Base-by-base conservation (phyloP, 2,797 vertebrate genomes). In the Cyprinella venusta region DNA sequence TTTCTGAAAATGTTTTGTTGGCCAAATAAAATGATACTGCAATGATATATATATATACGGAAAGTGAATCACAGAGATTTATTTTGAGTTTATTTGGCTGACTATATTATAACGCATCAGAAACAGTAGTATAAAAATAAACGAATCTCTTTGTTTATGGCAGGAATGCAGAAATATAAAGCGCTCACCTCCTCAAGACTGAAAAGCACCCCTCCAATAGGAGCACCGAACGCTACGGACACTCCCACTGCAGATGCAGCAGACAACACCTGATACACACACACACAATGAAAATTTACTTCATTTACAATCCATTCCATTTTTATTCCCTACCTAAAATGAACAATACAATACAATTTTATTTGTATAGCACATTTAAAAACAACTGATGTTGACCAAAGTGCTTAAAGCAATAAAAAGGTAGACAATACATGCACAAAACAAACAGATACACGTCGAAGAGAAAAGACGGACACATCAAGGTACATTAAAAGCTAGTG, bases 121-220 rank as follows among this genome's bases (percentile, higher is more conserved):
- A 16, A 72, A 50, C 45, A 10, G 54, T 56, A 56, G 21, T n/a
- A 50, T 5, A 50, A 75, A 56, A 75, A 75, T 1, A 15, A 4
- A 75, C 1, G 1, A 24, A 40, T 54, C 33, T 59, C 33, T 16
- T 24, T 59, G 52, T n/a, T 38, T 59, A 40, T 75, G 21, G 12
- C 54, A 56, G 7, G 19, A 56, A 65, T 38, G 15, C 45, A 68
- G 15, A 54, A 67, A 42, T 40, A 36, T 4, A 54, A 67, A 38
- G 38, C 48, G 33, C 84, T 93, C 93, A 99, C 98, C 96, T 99
- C 98, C 93, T 99, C 98, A 87, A 99, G 91, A 76, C 98, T 99
- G 92, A 99, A 99, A 74, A 99, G 94, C 68, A 99, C 98, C 85
- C 98, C 98, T 79, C 98, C 98, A 0, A 99, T 98, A 2, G 98